Evolutionary conservation across 2,888 invertebrate species (phyloP).

Genomic region (Perizoma affinitatum): DNA sequence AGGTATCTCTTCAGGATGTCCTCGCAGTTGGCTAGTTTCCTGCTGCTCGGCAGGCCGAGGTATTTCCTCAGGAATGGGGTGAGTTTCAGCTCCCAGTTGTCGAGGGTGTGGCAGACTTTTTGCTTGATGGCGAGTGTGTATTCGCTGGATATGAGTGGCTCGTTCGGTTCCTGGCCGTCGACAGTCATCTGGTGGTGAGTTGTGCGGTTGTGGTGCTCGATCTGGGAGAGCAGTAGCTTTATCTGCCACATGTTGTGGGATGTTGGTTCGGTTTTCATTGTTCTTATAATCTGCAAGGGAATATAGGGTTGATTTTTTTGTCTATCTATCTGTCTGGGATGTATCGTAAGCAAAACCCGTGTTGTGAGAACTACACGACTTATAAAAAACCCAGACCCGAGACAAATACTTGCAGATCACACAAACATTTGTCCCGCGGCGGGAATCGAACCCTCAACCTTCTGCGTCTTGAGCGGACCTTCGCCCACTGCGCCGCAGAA

Average conservation of each 20-base stretch:
- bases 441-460: no score
- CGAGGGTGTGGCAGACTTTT: slow-evolving; percentile 78
- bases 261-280: slow-evolving; percentile 79
- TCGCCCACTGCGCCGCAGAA: no score
- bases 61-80: slow-evolving; percentile 76
- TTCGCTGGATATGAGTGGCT: slow-evolving; percentile 84
- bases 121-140: slow-evolving; percentile 86
- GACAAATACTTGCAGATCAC: no score
- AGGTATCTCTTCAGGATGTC: slow-evolving; percentile 68
- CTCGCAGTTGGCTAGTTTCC: slow-evolving; percentile 56
- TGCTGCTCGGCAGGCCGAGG: slow-evolving; percentile 69
- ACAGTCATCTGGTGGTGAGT: slow-evolving; percentile 58
- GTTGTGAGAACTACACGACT: no score
- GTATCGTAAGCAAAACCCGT: no score
- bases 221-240: slow-evolving; percentile 86
- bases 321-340: no score
- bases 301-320: no score
- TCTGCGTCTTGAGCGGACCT: no score
- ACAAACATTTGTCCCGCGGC: no score
- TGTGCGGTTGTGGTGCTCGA: slow-evolving; percentile 63
- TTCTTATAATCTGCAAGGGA: slow-evolving; percentile 80
- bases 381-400: no score
- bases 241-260: slow-evolving; percentile 89
- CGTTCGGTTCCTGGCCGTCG: slow-evolving; percentile 60
- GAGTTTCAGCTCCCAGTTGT: slow-evolving; percentile 81